Conservation (phyloP, 2,113 vertebrate species). For the Zonotrichia leucophrys region DNA sequence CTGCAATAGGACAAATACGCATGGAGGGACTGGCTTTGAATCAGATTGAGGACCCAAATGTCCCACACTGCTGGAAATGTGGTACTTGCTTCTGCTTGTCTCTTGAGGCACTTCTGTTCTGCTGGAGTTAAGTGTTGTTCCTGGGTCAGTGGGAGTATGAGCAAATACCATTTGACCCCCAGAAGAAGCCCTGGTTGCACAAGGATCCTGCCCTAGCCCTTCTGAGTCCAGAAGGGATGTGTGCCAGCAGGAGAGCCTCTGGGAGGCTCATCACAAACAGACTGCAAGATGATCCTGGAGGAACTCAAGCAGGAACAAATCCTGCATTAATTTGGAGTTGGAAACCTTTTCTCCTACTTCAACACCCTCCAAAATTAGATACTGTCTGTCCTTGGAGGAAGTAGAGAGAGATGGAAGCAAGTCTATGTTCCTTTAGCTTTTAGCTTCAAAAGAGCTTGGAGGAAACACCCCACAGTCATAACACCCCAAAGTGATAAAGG, state of each 20-base stretch:
- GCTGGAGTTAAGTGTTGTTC: not conserved
- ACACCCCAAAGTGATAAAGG: not conserved
- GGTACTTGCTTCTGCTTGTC: not conserved
- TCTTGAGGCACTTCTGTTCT: not conserved
- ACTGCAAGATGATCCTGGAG: slow-evolving; percentile 7
- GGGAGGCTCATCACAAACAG: not conserved
- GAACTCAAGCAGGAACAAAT: not conserved
- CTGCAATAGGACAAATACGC: not conserved
- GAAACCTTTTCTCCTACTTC: slow-evolving; percentile 21
- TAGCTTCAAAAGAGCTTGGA: not conserved
- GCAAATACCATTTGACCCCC: not conserved
- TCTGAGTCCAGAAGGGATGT: not conserved
- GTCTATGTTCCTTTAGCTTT: not conserved
- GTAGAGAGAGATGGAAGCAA: slow-evolving; percentile 3
- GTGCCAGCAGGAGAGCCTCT: not conserved
- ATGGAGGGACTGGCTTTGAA: not conserved
- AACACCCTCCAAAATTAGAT: not conserved
- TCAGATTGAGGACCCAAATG: not conserved
- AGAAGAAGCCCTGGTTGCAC: not conserved
- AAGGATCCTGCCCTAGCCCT: not conserved
- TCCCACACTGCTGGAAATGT: not conserved
- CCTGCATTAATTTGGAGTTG: not conserved
- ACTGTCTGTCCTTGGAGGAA: not conserved
- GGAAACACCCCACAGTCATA: not conserved
- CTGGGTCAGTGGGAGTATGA: not conserved